Evolutionary conservation across 2,888 invertebrate genomes (phyloP), one percentile per base, ranked within the genome.

Genomic region (Deroplatys truncata): DNA sequence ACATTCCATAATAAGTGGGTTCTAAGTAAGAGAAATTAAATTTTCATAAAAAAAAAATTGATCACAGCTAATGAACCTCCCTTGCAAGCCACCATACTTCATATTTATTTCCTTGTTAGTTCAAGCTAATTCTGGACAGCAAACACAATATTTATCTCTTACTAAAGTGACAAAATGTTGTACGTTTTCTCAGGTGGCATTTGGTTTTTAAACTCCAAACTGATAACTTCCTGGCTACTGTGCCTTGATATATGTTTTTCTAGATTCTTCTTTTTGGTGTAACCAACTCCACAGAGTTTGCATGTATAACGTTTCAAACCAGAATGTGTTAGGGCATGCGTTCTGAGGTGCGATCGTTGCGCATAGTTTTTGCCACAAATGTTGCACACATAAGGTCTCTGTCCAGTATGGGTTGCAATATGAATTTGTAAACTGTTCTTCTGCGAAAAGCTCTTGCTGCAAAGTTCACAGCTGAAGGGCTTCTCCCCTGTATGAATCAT

Each of bases 401-500:
- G 84, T 31, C 84, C 82, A n/a, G 83, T 56, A 84, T 86, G 89
- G 16, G 31, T 29, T 31, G 56, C 83, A n/a, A 86, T 29, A 72
- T 89, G 89, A 28, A 28, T 84, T 31, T 87, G 35, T 28, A 89
- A 43, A 28, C 83, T 84, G 82, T 82, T 87, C 43, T 87, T 87
- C 83, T 87, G 82, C 2, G 83, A 25, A 28, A 56, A 88, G 49
- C 56, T 84, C 84, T 84, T 88, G 29, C 88, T 89, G 85, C 91
- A 91, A 8, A 91, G 85, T 56, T 90, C 90, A 84, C 91, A 91
- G 28, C 85, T 89, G 49, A 84, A 90, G 0, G 90, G 90, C 25
- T 89, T 84, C 7, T 89, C 90, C 72, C 90, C 91, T 13, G 90
- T 89, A 84, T 91, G 91, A 20, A 90, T 90, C 8, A 90, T 85